Evolutionary conservation across 2,797 vertebrate species (phyloP), one percentile per base, ranked within the genome.

Genomic region (Euphonia xanthogaster): DNA sequence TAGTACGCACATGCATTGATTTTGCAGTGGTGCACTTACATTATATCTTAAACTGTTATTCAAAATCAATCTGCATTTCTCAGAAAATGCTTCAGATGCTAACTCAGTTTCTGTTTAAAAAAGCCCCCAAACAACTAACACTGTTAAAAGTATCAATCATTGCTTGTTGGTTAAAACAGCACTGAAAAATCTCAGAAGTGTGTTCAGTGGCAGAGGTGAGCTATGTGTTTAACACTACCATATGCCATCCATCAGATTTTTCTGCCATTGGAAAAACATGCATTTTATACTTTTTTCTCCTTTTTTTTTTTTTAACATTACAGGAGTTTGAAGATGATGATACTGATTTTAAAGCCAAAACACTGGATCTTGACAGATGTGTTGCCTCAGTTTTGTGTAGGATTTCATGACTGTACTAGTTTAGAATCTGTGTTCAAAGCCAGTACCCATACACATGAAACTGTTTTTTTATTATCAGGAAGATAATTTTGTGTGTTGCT

Each of bases 341-440:
- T 82, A 66, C 66, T 44, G 60, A 93, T 70, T 99, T 99, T 95
- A 98, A 98, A 97, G 88, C 88, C 58, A 98, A 97, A 96, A 97
- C 95, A 66, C 24, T 96, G 87, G 97, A 98, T 93, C 97, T 98
- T 94, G 98, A 98, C 91, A 96, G 97, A 88, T 85, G 85, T 35
- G 97, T 99, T 89, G 98, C 98, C 65, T 98, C 94, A 39, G 90
- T 99, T 99, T 35, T 98, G 97, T 90, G 95, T 96, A 86, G 98
- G 96, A 90, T 99, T 99, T 97, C 96, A 97, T 77, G 98, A 98
- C 95, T 98, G 98, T 92, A 98, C 86, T 65, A 98, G 98, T 79
- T 97, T 98, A 93, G 98, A 99, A 97, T 98, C 98, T 42, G 93
- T 97, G 37, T 98, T 98, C 85, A 99, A 98, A 98, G 98, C 98